Conservation (phyloP, 2,113 vertebrate genomes). For the Cololabis saira region DNA sequence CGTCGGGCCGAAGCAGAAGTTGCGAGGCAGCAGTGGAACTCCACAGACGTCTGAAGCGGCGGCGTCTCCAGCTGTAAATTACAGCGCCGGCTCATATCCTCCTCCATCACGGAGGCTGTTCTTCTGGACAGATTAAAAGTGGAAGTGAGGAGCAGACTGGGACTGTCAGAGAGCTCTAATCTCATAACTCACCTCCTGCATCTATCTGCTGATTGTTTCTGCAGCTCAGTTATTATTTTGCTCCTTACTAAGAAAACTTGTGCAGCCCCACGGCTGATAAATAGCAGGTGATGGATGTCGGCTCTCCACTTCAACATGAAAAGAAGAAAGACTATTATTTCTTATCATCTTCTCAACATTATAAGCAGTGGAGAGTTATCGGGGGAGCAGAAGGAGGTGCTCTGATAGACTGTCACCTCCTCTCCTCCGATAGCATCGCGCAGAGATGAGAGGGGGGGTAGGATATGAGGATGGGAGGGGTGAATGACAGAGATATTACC, state of each 20-base stretch:
- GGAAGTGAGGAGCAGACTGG: conserved; percentile 9
- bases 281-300: conserved; percentile 70
- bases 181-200: conserved; percentile 45
- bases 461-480: conserved; percentile 23
- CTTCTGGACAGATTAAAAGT: conserved; percentile 10
- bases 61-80: conserved; percentile 14
- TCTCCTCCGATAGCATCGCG: conserved; percentile 61
- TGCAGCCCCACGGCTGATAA: conserved; percentile 53
- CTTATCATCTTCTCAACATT: conserved; percentile 76
- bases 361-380: conserved; percentile 68
- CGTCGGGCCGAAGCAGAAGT: neutral
- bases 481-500: conserved; percentile 75
- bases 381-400: conserved; percentile 68
- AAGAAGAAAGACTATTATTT: conserved; percentile 63
- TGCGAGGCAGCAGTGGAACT: neutral
- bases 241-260: conserved; percentile 50
- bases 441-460: conserved; percentile 52
- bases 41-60: neutral
- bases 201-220: conserved; percentile 55
- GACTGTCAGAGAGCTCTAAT: conserved; percentile 42
- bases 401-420: conserved; percentile 74
- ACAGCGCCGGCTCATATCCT: conserved; percentile 5
- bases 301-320: conserved; percentile 43
- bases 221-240: conserved; percentile 64
- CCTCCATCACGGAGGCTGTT: conserved; percentile 13